phyloP scores from a whole-genome alignment of 1,140 invertebrate species.

The Heliconius himera region DNA sequence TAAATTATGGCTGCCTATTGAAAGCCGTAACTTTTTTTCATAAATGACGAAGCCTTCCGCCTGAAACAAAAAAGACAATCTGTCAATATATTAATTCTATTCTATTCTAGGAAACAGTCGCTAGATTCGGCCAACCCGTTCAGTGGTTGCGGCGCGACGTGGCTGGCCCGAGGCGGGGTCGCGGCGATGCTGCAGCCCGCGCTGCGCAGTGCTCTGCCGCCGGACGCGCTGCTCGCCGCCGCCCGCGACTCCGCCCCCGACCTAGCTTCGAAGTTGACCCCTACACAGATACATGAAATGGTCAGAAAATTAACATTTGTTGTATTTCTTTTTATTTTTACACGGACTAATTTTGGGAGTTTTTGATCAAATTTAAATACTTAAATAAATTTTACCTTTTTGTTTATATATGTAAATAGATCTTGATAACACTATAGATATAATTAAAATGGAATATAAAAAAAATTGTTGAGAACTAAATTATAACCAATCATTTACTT shows the following conservation, averaged over 20 bases:
- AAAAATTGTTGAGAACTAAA: too few species aligned
- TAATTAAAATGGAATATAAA: too few species aligned
- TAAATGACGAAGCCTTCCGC: too few species aligned
- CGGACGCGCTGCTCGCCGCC: slow-evolving; percentile 89
- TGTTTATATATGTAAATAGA: too few species aligned
- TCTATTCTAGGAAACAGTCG: slow-evolving; percentile 71
- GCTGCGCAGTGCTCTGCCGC: slow-evolving; percentile 82
- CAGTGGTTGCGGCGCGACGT: slow-evolving; percentile 73
- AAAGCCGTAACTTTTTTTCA: too few species aligned
- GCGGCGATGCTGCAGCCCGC: slow-evolving; percentile 79
- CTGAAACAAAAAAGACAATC: too few species aligned
- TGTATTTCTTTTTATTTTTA: neutral
- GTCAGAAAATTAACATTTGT: slow-evolving; percentile 67
- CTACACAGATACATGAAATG: slow-evolving; percentile 86
- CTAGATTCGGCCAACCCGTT: slow-evolving; percentile 79
- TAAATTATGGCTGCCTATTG: too few species aligned
- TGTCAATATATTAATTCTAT: too few species aligned
- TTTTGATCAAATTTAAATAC: neutral
- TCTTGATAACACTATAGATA: too few species aligned
- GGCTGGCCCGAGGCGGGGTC: slow-evolving; percentile 67
- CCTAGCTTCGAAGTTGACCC: slow-evolving; percentile 85
- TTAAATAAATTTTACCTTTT: neutral
- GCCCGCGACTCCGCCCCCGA: slow-evolving; percentile 90
- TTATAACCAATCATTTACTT: too few species aligned
- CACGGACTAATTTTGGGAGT: neutral